Evolutionary conservation across 2,888 invertebrate species (phyloP).

Genomic region (Stegophylla sp.): DNA sequence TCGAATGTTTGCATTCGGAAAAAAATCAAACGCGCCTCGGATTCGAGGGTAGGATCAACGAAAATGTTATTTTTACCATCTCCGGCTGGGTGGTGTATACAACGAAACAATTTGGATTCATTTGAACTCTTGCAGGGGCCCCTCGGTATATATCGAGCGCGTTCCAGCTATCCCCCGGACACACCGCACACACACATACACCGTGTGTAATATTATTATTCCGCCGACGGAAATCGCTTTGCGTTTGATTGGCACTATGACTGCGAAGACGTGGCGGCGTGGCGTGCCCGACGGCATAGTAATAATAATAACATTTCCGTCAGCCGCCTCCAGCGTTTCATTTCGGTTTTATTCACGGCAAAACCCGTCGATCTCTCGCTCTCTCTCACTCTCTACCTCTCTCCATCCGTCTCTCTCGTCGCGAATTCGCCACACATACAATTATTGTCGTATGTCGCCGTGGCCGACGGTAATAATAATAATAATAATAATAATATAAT

Average conservation of each 20-base stretch:
- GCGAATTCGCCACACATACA: not conserved
- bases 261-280: not conserved
- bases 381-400: not conserved
- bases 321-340: not conserved
- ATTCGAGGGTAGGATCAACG: too few relatives aligned
- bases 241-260: constrained; percentile 20
- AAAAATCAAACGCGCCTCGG: too few relatives aligned
- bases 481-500: constrained; percentile 7
- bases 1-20: too few relatives aligned
- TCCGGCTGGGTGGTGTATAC: too few relatives aligned
- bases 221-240: not conserved
- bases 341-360: constrained; percentile 17
- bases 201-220: not conserved
- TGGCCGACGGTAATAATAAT: not conserved
- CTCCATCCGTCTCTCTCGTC: not conserved
- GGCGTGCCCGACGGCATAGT: not conserved
- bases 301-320: constrained; percentile 40
- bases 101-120: too few relatives aligned
- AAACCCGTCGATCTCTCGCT: not conserved
- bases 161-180: too few relatives aligned
- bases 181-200: too few relatives aligned
- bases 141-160: too few relatives aligned
- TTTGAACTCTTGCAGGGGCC: too few relatives aligned
- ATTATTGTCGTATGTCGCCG: not conserved
- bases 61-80: too few relatives aligned